Evolutionary conservation across 2,113 vertebrate genomes (phyloP).

Genomic region (Nicator chloris): DNA sequence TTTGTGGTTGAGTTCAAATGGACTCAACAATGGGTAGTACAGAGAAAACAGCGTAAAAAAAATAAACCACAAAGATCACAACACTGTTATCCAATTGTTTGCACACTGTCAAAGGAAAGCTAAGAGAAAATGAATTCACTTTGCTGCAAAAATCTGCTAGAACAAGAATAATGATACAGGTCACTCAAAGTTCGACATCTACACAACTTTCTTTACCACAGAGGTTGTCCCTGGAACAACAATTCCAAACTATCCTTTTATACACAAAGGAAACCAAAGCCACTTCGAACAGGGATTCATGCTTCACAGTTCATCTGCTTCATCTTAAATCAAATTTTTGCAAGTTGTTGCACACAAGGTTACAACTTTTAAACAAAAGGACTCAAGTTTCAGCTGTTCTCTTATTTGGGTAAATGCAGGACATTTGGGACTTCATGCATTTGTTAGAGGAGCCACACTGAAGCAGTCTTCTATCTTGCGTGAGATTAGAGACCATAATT

Average conservation of each 20-base stretch:
- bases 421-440: neutral
- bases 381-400: neutral
- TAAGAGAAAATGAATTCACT: neutral
- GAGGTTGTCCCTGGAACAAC: neutral
- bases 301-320: neutral
- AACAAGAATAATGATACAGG: neutral
- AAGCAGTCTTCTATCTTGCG: neutral
- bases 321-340: neutral
- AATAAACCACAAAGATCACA: neutral
- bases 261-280: neutral
- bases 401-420: neutral
- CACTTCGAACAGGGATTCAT: neutral
- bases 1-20: neutral
- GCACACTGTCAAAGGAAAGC: neutral
- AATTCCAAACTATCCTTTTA: neutral
- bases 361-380: neutral
- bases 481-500: neutral
- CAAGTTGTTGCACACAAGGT: neutral
- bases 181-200: neutral
- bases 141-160: neutral
- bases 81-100: neutral
- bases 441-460: neutral
- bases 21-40: fast-evolving
- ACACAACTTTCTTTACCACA: neutral
- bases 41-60: fast-evolving